Conservation (phyloP, 2,113 vertebrate genomes). For the Aplodontia rufa region DNA sequence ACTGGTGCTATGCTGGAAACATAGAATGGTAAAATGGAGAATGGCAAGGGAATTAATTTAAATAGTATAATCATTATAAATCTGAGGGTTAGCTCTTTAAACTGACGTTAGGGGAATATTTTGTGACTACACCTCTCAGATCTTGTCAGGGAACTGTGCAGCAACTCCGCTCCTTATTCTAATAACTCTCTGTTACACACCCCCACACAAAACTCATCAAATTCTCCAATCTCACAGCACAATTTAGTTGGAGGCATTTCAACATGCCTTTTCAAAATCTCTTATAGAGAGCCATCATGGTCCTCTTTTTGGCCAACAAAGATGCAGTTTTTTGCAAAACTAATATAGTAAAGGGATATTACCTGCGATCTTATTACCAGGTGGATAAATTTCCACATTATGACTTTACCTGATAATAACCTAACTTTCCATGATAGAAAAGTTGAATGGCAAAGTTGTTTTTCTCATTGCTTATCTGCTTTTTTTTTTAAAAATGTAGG, state of each 20-base stretch:
- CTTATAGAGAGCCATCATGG: neutral
- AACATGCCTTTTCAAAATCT: conserved; percentile 18
- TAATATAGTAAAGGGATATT: neutral
- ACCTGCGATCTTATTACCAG: conserved; percentile 29
- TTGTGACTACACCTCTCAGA: neutral
- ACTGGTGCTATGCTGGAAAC: neutral
- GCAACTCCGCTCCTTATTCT: neutral
- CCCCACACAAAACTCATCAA: neutral
- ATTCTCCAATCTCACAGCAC: neutral
- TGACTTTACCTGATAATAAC: conserved; percentile 29
- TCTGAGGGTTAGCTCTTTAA: neutral
- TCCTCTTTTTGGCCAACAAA: neutral
- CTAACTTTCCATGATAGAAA: conserved; percentile 58
- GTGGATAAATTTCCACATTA: neutral
- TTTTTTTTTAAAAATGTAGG: neutral
- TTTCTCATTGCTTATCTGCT: conserved; percentile 51
- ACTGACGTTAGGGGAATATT: neutral
- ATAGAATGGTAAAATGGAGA: neutral
- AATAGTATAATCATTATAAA: neutral
- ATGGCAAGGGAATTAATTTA: neutral
- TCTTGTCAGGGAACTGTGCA: neutral
- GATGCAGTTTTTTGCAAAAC: neutral
- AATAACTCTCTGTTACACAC: neutral
- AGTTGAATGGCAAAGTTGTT: conserved; percentile 41
- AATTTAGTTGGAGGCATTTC: conserved; percentile 11